A percentile compares a stretch with the other conserved stretches of the same genome.
Evolutionary conservation across 1,140 invertebrate species (phyloP).

Genomic region (Neodiprion lecontei): DNA sequence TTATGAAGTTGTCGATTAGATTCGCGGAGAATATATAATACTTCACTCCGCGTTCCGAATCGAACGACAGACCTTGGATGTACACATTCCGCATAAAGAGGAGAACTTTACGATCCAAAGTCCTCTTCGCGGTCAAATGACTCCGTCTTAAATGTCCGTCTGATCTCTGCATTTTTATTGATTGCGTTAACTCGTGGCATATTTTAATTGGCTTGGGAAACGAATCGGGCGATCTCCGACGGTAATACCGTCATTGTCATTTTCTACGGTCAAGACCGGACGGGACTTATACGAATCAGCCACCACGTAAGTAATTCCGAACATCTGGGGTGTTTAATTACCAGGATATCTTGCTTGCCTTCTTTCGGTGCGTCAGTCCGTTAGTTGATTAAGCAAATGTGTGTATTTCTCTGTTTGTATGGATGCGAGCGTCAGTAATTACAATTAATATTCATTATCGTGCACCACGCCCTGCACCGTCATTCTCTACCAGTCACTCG

Average conservation of each 20-base stretch:
- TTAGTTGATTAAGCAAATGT: conserved; percentile 52
- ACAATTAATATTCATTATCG: conserved; percentile 43
- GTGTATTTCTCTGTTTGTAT: conserved; percentile 38
- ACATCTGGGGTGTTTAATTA: conserved; percentile 60
- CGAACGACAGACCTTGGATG: background rate
- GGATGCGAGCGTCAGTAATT: conserved; percentile 32
- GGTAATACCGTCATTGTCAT: no score
- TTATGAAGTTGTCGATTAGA: conserved; percentile 62
- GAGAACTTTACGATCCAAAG: conserved; percentile 2
- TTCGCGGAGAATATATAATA: conserved; percentile 29
- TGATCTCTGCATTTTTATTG: conserved; percentile 1
- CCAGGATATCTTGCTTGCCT: conserved; percentile 53
- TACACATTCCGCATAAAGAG: background rate
- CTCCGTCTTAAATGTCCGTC: background rate
- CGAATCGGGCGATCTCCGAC: background rate
- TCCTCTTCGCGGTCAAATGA: background rate
- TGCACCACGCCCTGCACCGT: conserved; percentile 3
- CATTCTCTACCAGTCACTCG: background rate
- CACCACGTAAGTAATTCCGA: conserved; percentile 55
- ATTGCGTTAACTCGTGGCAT: conserved; percentile 1
- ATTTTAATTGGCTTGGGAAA: conserved; percentile 7
- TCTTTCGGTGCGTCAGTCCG: conserved; percentile 39
- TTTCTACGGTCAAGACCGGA: background rate
- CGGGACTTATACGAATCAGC: conserved; percentile 30
- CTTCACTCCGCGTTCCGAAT: background rate